Evolutionary conservation across 2,888 invertebrate species (phyloP).

Genomic region (Coenonympha glycerion): DNA sequence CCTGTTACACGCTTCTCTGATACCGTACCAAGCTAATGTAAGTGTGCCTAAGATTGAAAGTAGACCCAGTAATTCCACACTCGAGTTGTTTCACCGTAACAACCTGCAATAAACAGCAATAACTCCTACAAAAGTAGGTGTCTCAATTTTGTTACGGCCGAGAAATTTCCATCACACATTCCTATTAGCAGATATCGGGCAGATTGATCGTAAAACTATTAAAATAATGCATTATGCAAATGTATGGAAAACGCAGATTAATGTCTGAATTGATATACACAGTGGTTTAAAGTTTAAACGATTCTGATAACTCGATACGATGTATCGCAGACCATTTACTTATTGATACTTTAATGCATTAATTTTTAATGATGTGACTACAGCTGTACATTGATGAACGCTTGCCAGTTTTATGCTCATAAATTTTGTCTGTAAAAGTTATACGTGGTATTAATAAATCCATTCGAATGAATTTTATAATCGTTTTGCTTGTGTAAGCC

Average conservation of each 20-base stretch:
- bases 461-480: constrained; percentile 11
- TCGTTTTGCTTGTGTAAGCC: background rate
- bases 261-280: constrained; percentile 17
- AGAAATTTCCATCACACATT: constrained; percentile 21
- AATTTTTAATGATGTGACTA: constrained; percentile 11
- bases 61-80: constrained; percentile 42
- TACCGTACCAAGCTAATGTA: constrained; percentile 28
- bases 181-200: constrained; percentile 13
- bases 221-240: constrained; percentile 16
- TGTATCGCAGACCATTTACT: constrained; percentile 7
- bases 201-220: constrained; percentile 1
- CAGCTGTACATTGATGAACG: constrained; percentile 11
- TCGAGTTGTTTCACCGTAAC: constrained; percentile 37
- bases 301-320: constrained; percentile 8
- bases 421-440: background rate
- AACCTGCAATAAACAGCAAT: constrained; percentile 43
- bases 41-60: constrained; percentile 39
- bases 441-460: constrained; percentile 3
- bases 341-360: constrained; percentile 3
- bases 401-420: constrained; percentile 8
- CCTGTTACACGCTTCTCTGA: background rate
- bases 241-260: constrained; percentile 7
- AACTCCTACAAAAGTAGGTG: constrained; percentile 50
- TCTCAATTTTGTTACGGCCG: constrained; percentile 38
- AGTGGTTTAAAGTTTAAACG: constrained; percentile 15